Conservation (phyloP, 2,113 vertebrate genomes). For the Rana temporaria region DNA sequence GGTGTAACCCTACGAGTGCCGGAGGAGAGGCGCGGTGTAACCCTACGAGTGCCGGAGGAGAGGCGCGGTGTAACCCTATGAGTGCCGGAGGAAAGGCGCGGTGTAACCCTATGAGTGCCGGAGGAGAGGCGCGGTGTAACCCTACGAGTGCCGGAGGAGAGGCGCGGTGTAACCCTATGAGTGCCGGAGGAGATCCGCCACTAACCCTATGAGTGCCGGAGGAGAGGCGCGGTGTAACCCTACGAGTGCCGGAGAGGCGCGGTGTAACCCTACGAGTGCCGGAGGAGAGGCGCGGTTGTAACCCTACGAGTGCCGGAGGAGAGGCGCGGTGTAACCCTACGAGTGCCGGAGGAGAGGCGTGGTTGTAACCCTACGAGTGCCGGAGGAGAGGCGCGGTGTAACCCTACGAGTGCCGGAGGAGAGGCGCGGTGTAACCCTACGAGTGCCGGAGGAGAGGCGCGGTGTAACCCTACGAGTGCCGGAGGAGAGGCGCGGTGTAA, state of each 20-base stretch:
- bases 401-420: not conserved
- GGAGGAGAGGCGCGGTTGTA: not conserved
- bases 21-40: not conserved
- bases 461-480: not conserved
- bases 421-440: not conserved
- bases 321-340: no score
- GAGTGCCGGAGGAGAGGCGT: no score
- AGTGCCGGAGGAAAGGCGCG: not conserved
- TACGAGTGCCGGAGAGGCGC: no score
- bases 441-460: not conserved
- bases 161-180: not conserved
- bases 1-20: not conserved
- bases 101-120: not conserved
- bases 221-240: not conserved
- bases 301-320: no score
- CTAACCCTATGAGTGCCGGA: constrained; percentile 16
- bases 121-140: not conserved
- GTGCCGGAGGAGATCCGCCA: not conserved
- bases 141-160: not conserved
- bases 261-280: not conserved
- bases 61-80: not conserved
- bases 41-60: not conserved
- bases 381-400: not conserved
- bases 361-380: not conserved
- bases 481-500: not conserved